Conservation (phyloP, 2,888 invertebrate species). For the Agrilus mali region DNA sequence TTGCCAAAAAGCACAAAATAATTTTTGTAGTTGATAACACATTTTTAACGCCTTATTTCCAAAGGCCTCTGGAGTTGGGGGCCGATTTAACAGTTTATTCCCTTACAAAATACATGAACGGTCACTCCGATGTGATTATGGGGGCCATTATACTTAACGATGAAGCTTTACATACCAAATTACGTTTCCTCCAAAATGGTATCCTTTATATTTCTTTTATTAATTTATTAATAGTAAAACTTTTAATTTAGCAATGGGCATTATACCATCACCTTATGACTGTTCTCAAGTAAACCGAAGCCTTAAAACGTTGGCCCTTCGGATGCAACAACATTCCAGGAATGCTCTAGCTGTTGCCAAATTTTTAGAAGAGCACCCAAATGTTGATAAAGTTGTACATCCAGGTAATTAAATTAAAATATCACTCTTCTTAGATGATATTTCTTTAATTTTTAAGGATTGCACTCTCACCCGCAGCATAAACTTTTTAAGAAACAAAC, state of each 20-base stretch:
- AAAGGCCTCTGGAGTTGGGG: constrained; percentile 81
- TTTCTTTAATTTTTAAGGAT: constrained; percentile 34
- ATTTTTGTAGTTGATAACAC: constrained; percentile 86
- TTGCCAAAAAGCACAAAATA: constrained; percentile 47
- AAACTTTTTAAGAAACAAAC: constrained; percentile 67
- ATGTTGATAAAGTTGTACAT: constrained; percentile 69
- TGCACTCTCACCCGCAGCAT: constrained; percentile 79
- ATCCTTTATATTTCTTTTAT: constrained; percentile 14
- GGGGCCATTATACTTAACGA: constrained; percentile 71
- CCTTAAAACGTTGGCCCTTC: constrained; percentile 79
- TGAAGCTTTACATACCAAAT: constrained; percentile 53
- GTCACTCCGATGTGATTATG: constrained; percentile 96
- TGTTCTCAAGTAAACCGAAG: constrained; percentile 88
- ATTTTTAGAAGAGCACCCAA: constrained; percentile 69
- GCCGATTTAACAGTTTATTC: constrained; percentile 89
- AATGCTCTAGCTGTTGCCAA: constrained; percentile 67
- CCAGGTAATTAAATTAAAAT: constrained; percentile 45
- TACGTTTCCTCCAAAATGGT: constrained; percentile 85
- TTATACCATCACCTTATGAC: constrained; percentile 93
- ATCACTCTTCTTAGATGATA: background rate
- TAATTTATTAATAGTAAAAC: background rate
- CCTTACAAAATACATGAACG: constrained; percentile 95
- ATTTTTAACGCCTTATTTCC: constrained; percentile 81
- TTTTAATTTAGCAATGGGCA: constrained; percentile 57
- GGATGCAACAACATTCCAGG: constrained; percentile 82